Conservation (phyloP, 2,113 vertebrate genomes). For the Corythaixoides concolor region DNA sequence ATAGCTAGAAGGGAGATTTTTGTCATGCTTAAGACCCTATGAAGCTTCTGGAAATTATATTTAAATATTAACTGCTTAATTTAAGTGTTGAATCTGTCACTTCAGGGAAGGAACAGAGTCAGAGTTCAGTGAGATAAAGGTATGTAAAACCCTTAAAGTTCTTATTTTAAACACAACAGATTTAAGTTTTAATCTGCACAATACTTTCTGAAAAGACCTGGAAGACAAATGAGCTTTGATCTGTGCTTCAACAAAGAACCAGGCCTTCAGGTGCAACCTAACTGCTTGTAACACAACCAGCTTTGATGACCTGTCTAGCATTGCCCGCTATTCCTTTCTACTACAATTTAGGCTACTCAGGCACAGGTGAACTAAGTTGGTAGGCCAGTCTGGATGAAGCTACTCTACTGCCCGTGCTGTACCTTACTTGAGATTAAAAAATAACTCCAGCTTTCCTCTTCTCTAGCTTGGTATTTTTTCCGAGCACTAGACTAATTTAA, state of each 20-base stretch:
- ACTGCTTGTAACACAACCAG: background rate
- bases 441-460: background rate
- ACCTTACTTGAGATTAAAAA: background rate
- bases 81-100: background rate
- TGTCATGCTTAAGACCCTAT: background rate
- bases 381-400: background rate
- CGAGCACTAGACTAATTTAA: background rate
- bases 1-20: background rate
- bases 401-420: background rate
- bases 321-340: background rate
- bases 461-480: background rate
- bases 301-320: background rate
- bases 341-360: background rate
- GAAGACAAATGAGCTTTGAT: background rate
- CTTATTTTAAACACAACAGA: background rate
- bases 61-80: slow-evolving; percentile 2
- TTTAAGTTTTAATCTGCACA: background rate
- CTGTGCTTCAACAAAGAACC: background rate
- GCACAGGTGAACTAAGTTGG: rapidly evolving
- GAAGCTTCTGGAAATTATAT: background rate
- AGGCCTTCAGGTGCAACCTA: background rate
- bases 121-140: background rate
- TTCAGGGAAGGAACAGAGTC: background rate
- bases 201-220: background rate
- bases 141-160: background rate